Evolutionary conservation across 2,797 vertebrate genomes (phyloP).

Genomic region (Glyptemys insculpta): DNA sequence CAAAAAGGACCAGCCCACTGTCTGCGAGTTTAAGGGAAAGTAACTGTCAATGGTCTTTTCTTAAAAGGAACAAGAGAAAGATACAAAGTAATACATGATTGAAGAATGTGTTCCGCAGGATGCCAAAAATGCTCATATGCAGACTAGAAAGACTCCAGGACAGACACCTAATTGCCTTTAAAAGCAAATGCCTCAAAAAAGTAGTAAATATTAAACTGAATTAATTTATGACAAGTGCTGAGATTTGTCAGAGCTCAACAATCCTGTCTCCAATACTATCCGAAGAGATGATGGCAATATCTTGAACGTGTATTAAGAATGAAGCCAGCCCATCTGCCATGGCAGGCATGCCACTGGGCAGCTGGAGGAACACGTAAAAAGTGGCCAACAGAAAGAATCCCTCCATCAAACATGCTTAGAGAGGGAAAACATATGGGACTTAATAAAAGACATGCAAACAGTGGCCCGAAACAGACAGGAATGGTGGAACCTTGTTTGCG

Average conservation of each 20-base stretch:
- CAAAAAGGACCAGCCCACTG: background rate
- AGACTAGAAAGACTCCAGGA: background rate
- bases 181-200: constrained; percentile 1
- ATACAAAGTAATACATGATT: background rate
- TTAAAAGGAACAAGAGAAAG: background rate
- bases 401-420: constrained; percentile 39
- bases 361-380: background rate
- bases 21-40: background rate
- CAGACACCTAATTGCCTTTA: constrained; percentile 11
- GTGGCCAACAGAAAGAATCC: constrained; percentile 41
- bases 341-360: background rate
- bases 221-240: background rate
- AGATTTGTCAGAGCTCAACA: background rate
- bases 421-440: constrained; percentile 38
- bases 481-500: constrained; percentile 56
- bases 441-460: constrained; percentile 61
- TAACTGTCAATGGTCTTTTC: constrained; percentile 16
- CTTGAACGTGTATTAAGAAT: background rate
- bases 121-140: background rate
- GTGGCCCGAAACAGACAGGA: constrained; percentile 35
- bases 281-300: background rate
- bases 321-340: background rate
- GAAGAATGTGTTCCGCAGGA: constrained; percentile 17
- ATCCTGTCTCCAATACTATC: background rate
- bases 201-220: fast-evolving